phyloP scores from a whole-genome alignment of 1,140 invertebrate species.

The Prorops nasuta region DNA sequence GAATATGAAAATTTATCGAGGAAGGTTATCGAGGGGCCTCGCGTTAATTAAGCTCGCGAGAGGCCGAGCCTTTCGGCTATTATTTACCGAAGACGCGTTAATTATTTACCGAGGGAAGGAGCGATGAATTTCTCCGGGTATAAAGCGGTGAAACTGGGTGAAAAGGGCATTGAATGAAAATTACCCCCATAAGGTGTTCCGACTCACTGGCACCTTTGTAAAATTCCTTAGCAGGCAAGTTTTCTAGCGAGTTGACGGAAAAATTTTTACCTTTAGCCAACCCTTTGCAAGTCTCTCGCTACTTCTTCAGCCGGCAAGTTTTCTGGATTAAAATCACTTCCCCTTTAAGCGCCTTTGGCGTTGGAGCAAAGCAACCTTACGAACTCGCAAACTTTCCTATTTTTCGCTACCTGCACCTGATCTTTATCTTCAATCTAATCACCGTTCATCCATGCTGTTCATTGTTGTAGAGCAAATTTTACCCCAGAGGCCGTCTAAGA shows the following conservation, averaged over 20 bases:
- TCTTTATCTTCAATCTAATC: no score
- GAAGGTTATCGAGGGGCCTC: no score
- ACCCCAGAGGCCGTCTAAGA: no score
- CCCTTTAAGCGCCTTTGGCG: no score
- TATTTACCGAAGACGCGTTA: background rate
- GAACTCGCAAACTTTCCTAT: no score
- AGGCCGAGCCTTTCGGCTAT: background rate
- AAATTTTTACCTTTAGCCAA: background rate
- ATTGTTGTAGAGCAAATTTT: no score
- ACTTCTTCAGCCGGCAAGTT: background rate
- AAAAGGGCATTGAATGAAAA: background rate
- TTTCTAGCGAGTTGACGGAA: background rate
- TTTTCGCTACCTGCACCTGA: no score
- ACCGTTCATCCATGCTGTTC: no score
- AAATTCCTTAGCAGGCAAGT: background rate
- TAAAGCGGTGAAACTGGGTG: background rate
- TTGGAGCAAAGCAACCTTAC: no score
- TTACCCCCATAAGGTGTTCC: background rate
- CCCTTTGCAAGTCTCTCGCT: background rate
- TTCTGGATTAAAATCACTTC: no score
- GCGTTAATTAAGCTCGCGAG: background rate
- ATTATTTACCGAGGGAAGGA: background rate
- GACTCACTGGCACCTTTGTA: background rate
- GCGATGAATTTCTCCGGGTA: background rate
- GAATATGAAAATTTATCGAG: background rate